Base-by-base conservation (phyloP, 2,888 invertebrate genomes). In the Cosmia pyralina region DNA sequence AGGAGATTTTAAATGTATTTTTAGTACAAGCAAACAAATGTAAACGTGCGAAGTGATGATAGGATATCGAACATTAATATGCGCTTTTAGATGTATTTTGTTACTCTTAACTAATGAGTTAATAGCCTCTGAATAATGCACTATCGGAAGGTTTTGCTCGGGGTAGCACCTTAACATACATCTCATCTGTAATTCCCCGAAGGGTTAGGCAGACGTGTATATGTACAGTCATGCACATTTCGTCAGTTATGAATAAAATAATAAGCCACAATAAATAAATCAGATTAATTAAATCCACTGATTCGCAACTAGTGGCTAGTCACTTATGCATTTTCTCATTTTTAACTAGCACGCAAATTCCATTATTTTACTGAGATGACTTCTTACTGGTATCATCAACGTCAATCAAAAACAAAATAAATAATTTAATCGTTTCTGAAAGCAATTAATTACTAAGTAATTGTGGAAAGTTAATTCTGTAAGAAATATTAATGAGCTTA, bases 401-500 rank as follows among this genome's bases (percentile, higher is more conserved):
- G n/a, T 50, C 1, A 44, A 69, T 22, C 0, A 59, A 55, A 38
- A 80, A 44, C 22, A 48, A 78, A 79, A 67, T 15, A 44, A 19
- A 22, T 10, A 34, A 64, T 46, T 59, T 38, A 55, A 78, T 64
- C 0, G 50, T 64, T 53, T 81, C 53, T 59, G 59, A 68, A 75
- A 64, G 63, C 28, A 60, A 81, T 68, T 60, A 59, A 67, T 74
- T 53, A 22, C 2, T 28, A 28, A 28, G 28, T 53, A 65, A 64
- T 55, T 81, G 34, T 75, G 75, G 76, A 78, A 73, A 80, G 80
- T 66, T 65, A 46, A 62, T 73, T 65, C 46, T 57, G 38, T 50
- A 38, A 50, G 53, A 52, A 58, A 59, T 64, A 57, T 59, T 38
- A 64, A 72, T 65, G 72, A 72, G 52, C 44, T 64, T 53, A 48